Evolutionary conservation across 2,113 vertebrate genomes (phyloP).

Genomic region (Oryzias curvinotus): DNA sequence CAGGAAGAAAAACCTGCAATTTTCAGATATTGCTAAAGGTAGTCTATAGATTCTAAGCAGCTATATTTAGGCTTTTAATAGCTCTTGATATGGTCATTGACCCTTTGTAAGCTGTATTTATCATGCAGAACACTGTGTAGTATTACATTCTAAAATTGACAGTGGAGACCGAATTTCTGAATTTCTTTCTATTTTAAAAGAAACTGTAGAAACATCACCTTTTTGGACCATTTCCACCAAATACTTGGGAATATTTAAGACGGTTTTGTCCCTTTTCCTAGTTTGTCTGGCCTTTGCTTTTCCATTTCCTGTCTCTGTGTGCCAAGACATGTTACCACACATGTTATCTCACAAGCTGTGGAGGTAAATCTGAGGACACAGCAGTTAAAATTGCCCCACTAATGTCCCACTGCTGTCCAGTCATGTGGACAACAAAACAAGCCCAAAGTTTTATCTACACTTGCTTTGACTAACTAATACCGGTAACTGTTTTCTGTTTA

Average conservation of each 20-base stretch:
- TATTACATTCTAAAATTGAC: neutral
- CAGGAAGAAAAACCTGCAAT: slow-evolving; percentile 37
- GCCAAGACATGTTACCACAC: slow-evolving; percentile 10
- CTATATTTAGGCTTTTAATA: slow-evolving; percentile 39
- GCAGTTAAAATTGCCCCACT: slow-evolving; percentile 3
- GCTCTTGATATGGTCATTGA: slow-evolving; percentile 60
- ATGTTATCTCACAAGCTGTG: slow-evolving; percentile 3
- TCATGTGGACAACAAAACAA: neutral
- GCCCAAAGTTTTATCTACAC: too few species aligned
- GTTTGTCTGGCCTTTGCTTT: slow-evolving; percentile 4
- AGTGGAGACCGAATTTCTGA: neutral
- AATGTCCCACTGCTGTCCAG: neutral
- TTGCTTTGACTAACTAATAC: too few species aligned
- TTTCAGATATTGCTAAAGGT: too few species aligned
- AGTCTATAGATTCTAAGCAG: slow-evolving; percentile 10
- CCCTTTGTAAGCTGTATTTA: slow-evolving; percentile 60
- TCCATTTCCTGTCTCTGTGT: slow-evolving; percentile 11
- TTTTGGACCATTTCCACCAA: neutral
- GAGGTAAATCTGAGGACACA: neutral
- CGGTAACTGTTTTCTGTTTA: too few species aligned
- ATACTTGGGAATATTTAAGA: slow-evolving; percentile 15
- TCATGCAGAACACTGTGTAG: slow-evolving; percentile 4
- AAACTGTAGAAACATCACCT: neutral
- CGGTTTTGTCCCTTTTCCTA: neutral
- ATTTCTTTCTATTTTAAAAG: slow-evolving; percentile 2